Percentiles rank a stretch among this genome's conserved stretches.
These are phyloP conservation scores for Ophraella communa DNA, from an alignment of 2,888 invertebrate species.

Conservation along the genomic window DNA sequence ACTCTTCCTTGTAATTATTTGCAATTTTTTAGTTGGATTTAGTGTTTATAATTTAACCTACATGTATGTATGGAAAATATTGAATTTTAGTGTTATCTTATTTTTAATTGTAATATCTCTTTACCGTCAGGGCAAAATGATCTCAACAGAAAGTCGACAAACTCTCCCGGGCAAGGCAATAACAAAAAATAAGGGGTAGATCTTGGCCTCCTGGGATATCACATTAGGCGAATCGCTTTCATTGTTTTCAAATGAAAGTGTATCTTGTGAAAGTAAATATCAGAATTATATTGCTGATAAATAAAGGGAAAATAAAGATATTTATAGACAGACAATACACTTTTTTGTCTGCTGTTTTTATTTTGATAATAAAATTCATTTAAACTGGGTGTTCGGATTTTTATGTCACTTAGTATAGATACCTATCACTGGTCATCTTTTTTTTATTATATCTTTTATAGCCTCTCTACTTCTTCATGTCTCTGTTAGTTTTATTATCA, in stretches of 20 bases:
- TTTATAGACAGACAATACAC: neutral
- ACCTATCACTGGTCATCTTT: too few species aligned
- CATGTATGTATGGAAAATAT: too few species aligned
- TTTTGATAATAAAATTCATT: neutral
- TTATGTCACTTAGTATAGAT: too few species aligned
- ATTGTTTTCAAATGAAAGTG: conserved; percentile 21
- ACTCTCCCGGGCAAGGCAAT: conserved; percentile 8
- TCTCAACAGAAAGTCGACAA: conserved; percentile 22
- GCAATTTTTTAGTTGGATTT: too few species aligned
- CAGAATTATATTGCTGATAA: neutral
- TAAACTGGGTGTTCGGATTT: neutral
- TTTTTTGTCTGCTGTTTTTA: too few species aligned
- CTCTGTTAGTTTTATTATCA: too few species aligned
- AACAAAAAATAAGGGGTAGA: conserved; percentile 26
- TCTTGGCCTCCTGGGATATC: conserved; percentile 29
- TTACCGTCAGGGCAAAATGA: conserved; percentile 9
- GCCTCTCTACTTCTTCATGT: too few species aligned
- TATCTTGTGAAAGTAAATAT: conserved; percentile 5
- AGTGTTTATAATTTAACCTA: too few species aligned
- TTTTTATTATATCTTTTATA: too few species aligned
- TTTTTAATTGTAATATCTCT: conserved; percentile 22
- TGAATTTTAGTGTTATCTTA: conserved; percentile 13
- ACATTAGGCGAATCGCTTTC: conserved; percentile 28
- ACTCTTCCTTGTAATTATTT: too few species aligned
- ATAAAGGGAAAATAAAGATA: neutral